phyloP scores from a whole-genome alignment of 2,113 vertebrate genomes.

The Ageneiosus marmoratus region DNA sequence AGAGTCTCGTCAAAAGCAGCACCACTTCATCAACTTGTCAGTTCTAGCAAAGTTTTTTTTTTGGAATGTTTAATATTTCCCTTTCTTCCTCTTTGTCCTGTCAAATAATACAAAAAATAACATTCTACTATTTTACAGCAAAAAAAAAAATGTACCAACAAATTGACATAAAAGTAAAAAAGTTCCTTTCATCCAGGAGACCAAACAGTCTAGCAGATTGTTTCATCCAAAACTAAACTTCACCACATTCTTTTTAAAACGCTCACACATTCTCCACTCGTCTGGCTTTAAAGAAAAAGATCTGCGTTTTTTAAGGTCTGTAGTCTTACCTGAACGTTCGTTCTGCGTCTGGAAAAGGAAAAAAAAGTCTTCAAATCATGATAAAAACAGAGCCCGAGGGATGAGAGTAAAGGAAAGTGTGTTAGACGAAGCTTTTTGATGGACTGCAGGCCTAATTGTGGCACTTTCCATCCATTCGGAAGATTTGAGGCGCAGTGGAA shows the following conservation, averaged over 20 bases:
- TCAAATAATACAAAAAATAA: background rate
- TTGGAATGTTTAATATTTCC: background rate
- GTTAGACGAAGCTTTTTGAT: conserved; percentile 1
- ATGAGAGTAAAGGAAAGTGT: background rate
- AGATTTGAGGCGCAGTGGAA: conserved; percentile 40
- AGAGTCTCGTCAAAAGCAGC: conserved; percentile 13
- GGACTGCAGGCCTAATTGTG: conserved; percentile 24
- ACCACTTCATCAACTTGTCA: conserved; percentile 14
- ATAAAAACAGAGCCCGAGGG: conserved; percentile 3
- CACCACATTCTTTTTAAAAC: background rate
- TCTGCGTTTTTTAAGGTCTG: background rate
- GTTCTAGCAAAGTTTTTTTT: conserved; percentile 5
- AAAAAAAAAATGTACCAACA: background rate
- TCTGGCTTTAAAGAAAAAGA: background rate
- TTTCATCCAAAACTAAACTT: background rate
- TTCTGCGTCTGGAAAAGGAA: background rate
- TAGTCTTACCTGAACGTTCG: conserved; percentile 19
- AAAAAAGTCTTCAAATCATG: conserved; percentile 24
- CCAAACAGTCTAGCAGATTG: background rate
- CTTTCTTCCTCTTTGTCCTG: conserved; percentile 10
- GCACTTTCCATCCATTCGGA: conserved; percentile 17
- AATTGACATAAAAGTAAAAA: background rate
- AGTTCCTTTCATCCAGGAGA: background rate
- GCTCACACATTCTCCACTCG: background rate
- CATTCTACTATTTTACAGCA: background rate